Evolutionary conservation across 2,888 invertebrate genomes (phyloP).

Genomic region (Emmelina monodactyla): DNA sequence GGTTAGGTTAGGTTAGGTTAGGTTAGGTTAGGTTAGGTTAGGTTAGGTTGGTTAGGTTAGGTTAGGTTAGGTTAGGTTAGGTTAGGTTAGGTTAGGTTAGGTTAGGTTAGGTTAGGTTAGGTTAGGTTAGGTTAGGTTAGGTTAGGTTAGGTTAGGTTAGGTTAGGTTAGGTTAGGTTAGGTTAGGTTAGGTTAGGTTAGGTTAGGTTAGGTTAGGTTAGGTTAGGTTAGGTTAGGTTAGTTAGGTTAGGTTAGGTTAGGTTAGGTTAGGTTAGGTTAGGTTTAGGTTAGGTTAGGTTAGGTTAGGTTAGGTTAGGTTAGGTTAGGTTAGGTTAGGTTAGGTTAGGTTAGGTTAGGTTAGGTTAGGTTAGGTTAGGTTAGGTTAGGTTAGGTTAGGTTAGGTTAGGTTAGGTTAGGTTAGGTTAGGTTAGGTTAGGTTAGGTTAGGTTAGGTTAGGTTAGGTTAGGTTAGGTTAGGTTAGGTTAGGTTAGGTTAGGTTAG

Average conservation of each 20-base stretch:
- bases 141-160: slow-evolving; percentile 16
- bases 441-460: slow-evolving; percentile 12
- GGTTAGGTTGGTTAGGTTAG: slow-evolving; percentile 10
- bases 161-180: slow-evolving; percentile 13
- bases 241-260: slow-evolving; percentile 15
- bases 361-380: slow-evolving; percentile 13
- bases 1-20: slow-evolving; percentile 10
- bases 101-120: slow-evolving; percentile 17
- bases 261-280: slow-evolving; percentile 14
- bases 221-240: slow-evolving; percentile 10
- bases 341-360: slow-evolving; percentile 14
- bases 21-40: slow-evolving; percentile 11
- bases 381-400: slow-evolving; percentile 6
- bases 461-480: slow-evolving; percentile 11
- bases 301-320: slow-evolving; percentile 14
- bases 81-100: slow-evolving; percentile 19
- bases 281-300: slow-evolving; percentile 11
- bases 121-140: slow-evolving; percentile 16
- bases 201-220: slow-evolving; percentile 13
- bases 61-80: slow-evolving; percentile 17
- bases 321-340: slow-evolving; percentile 15
- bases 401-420: slow-evolving; percentile 3
- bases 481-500: slow-evolving; percentile 12
- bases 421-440: slow-evolving; percentile 12
- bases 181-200: slow-evolving; percentile 13